phyloP scores from a whole-genome alignment of 92 coral and sea anemone species.

The Desmophyllum pertusum region DNA sequence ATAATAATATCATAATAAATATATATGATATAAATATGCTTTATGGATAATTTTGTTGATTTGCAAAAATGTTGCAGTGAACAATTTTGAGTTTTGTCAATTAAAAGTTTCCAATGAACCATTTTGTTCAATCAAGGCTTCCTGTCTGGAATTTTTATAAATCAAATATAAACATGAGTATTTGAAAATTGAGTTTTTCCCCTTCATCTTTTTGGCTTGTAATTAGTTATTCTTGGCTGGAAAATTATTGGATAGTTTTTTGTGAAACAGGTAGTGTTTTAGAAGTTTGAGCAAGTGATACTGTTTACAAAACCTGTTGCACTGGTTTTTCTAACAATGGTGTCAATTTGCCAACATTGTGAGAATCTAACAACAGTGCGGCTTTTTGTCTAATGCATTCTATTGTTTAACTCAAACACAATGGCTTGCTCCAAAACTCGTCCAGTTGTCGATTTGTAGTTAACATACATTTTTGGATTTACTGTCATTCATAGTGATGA shows the following conservation, averaged over 20 bases:
- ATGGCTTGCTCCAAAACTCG: background rate
- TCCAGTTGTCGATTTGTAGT: background rate
- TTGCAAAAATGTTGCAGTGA: background rate
- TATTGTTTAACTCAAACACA: background rate
- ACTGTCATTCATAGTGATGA: background rate
- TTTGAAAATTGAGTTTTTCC: background rate
- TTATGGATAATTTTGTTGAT: background rate
- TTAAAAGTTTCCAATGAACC: background rate
- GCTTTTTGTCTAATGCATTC: background rate
- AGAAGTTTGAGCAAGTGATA: background rate
- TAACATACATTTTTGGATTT: background rate
- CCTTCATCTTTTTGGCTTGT: background rate
- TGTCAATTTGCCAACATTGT: conserved; percentile 39
- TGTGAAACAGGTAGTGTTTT: conserved; percentile 17
- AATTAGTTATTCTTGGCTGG: background rate
- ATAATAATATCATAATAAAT: background rate
- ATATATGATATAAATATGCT: background rate
- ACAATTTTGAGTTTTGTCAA: background rate
- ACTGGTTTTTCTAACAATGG: conserved; percentile 17
- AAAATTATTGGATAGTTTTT: background rate
- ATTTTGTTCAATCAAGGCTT: background rate
- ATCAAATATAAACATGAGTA: background rate
- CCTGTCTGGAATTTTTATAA: background rate
- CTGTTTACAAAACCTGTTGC: conserved; percentile 6
- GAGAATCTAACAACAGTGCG: background rate